Evolutionary conservation across 2,113 vertebrate species (phyloP).

Genomic region (Picathartes gymnocephalus): DNA sequence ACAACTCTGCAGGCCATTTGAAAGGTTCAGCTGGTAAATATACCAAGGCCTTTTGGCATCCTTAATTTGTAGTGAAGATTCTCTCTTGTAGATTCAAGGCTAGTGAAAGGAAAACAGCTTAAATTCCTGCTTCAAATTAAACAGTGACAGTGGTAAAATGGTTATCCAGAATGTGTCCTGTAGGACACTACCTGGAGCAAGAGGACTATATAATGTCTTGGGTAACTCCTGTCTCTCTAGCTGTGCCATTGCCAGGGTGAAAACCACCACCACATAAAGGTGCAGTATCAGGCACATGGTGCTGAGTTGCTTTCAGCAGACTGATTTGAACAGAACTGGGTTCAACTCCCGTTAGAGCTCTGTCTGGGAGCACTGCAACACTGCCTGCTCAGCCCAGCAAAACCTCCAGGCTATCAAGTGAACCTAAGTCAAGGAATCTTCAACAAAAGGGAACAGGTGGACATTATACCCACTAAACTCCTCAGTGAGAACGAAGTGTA

Average conservation of each 20-base stretch:
- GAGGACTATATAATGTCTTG: neutral
- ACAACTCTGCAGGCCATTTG: neutral
- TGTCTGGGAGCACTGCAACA: neutral
- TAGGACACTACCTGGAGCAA: neutral
- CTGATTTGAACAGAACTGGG: neutral
- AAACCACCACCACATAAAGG: neutral
- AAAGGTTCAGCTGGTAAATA: neutral
- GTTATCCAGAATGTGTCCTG: neutral
- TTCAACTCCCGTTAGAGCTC: neutral
- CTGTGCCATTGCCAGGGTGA: neutral
- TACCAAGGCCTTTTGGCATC: neutral
- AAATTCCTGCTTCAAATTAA: neutral
- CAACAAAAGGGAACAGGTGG: neutral
- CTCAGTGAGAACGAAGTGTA: neutral
- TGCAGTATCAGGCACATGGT: neutral
- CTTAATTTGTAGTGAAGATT: neutral
- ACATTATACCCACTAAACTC: neutral
- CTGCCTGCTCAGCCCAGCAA: neutral
- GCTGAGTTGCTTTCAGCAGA: neutral
- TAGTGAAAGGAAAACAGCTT: neutral
- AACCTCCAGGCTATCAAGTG: neutral
- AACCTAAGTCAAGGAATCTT: neutral
- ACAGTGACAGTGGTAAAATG: neutral
- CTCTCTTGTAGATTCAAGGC: neutral
- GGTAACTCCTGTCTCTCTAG: neutral